phyloP scores from a whole-genome alignment of 1,140 invertebrate species.

The Lerema accius region DNA sequence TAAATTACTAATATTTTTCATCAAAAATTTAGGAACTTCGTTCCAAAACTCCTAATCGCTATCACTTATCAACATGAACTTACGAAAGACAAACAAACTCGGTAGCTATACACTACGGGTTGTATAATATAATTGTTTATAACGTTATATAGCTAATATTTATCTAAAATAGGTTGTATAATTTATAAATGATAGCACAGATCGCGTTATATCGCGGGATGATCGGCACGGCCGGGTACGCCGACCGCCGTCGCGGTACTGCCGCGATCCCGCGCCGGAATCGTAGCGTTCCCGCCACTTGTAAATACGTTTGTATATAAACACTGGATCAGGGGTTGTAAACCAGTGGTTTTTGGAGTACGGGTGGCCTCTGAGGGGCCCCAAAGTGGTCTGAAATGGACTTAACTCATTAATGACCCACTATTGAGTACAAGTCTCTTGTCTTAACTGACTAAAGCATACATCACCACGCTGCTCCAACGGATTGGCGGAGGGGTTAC shows the following conservation, averaged over 20 bases:
- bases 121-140: slow-evolving; percentile 27
- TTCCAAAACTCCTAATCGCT: too few relatives aligned
- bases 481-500: too few relatives aligned
- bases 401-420: too few relatives aligned
- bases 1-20: too few relatives aligned
- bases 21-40: too few relatives aligned
- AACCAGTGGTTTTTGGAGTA: too few relatives aligned
- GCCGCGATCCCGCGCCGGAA: slow-evolving; percentile 12
- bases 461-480: too few relatives aligned
- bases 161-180: slow-evolving; percentile 32
- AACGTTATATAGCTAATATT: slow-evolving; percentile 29
- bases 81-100: slow-evolving; percentile 22
- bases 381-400: too few relatives aligned
- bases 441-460: too few relatives aligned
- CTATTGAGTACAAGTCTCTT: too few relatives aligned
- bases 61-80: too few relatives aligned
- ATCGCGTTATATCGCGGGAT: neutral
- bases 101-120: slow-evolving; percentile 27
- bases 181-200: slow-evolving; percentile 6
- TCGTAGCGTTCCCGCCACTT: neutral
- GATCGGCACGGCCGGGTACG: slow-evolving; percentile 4
- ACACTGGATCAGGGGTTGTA: neutral
- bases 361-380: too few relatives aligned
- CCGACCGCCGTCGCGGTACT: slow-evolving; percentile 23
- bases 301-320: slow-evolving; percentile 4